Evolutionary conservation across 2,888 invertebrate species (phyloP).

Genomic region (Synergus gifuensis): DNA sequence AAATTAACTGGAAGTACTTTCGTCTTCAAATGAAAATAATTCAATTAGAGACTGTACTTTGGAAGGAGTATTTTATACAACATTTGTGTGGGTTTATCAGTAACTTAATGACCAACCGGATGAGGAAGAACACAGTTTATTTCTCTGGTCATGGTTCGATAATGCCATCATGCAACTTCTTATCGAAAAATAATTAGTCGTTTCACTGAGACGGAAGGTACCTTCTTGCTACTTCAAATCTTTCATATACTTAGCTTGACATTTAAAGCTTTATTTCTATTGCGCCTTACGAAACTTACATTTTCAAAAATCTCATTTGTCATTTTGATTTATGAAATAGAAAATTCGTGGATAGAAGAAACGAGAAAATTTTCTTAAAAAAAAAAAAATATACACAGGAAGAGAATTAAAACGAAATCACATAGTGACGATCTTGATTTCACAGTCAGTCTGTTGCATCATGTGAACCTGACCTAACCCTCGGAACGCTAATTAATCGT

Average conservation of each 20-base stretch:
- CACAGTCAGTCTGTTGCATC: conserved; percentile 10
- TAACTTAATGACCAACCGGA: conserved; percentile 37
- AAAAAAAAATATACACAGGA: no score
- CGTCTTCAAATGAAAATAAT: background rate
- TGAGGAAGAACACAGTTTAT: conserved; percentile 30
- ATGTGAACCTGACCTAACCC: conserved; percentile 36
- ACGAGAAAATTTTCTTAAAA: background rate
- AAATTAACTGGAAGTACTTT: background rate
- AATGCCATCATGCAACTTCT: conserved; percentile 34
- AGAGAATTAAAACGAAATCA: background rate
- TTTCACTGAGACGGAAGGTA: conserved; percentile 25
- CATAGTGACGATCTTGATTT: conserved; percentile 13
- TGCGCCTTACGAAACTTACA: background rate
- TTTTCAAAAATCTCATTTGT: background rate
- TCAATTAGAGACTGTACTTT: conserved; percentile 6
- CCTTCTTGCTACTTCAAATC: background rate
- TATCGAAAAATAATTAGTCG: conserved; percentile 39
- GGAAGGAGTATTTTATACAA: background rate
- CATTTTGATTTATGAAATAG: background rate
- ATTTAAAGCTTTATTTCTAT: background rate
- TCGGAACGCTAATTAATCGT: conserved; percentile 37
- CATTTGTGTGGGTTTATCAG: conserved; percentile 26
- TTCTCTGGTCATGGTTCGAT: conserved; percentile 21
- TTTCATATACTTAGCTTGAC: background rate
- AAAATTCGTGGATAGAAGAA: conserved; percentile 2